Percentiles rank a stretch among this genome's conserved stretches.
Conservation (phyloP, 92 coral and sea anemone genomes). For the Porites rus region DNA sequence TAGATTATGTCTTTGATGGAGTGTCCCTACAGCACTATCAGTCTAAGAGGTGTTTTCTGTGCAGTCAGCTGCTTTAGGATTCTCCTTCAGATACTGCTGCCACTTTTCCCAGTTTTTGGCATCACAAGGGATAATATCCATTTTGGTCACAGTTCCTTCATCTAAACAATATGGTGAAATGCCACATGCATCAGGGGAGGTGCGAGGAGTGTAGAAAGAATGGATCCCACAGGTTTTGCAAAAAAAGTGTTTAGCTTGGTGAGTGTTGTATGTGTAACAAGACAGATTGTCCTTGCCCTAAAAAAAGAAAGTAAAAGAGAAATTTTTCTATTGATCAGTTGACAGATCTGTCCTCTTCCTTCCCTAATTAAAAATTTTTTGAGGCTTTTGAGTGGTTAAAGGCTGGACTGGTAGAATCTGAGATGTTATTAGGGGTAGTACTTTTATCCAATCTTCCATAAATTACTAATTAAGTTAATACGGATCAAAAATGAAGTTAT, state of each 20-base stretch:
- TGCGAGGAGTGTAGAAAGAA: constrained; percentile 90
- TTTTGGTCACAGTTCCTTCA: constrained; percentile 73
- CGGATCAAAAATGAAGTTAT: too few relatives aligned
- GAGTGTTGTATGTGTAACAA: constrained; percentile 89
- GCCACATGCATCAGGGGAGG: constrained; percentile 88
- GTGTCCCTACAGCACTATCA: not conserved
- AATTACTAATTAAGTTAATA: too few relatives aligned
- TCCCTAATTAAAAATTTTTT: too few relatives aligned
- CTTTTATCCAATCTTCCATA: too few relatives aligned
- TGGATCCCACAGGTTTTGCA: constrained; percentile 96
- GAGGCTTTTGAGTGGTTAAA: too few relatives aligned
- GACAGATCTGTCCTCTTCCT: not conserved
- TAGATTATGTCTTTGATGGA: not conserved
- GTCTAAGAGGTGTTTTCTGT: constrained; percentile 29
- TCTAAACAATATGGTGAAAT: constrained; percentile 92
- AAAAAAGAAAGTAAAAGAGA: not conserved
- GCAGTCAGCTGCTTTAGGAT: constrained; percentile 23
- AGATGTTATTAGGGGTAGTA: too few relatives aligned
- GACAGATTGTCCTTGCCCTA: constrained; percentile 92
- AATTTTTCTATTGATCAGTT: not conserved
- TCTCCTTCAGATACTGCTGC: constrained; percentile 30
- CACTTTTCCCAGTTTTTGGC: constrained; percentile 84
- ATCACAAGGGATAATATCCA: constrained; percentile 66
- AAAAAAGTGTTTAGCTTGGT: constrained; percentile 85
- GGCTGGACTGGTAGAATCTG: too few relatives aligned